Evolutionary conservation across 1,140 invertebrate species (phyloP), one percentile per base, ranked within the genome.

Genomic region (Ganaspis sp.): DNA sequence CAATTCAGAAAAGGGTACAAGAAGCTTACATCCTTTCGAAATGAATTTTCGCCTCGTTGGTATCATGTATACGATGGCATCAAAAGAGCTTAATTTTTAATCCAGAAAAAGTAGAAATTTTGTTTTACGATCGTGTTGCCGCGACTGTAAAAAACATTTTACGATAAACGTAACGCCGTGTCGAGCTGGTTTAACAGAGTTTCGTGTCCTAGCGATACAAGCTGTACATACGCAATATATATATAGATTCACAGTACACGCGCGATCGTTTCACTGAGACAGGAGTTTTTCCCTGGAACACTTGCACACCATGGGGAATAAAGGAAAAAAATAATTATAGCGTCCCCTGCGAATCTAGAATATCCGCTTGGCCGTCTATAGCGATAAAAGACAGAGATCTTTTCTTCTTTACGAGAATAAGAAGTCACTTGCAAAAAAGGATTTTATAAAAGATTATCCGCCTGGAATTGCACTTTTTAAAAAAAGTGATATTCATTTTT

Each of bases 81-180:
- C 74, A 72, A 77, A 80, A 80, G 75, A 64, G 74, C 76, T 70
- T 73, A 72, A 58, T 75, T 70, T 75, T 75, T 64, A 42, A 69
- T 45, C 38, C 70, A 9, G 69, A 42, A 70, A 17, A 42, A 71
- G 42, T 42, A n/a, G 38, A 42, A 38, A 17, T 42, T 29, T 34
- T 29, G 70, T 19, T 38, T 70, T 75, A 42, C 45, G n/a, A 38
- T 34, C 26, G 58, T 70, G 72, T 8, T 69, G 70, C 72, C 74
- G 58, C 38, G 75, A 75, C 75, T 80, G 80, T 79, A 79, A 81
- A 81, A 70, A 38, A 49, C 54, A 40, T 78, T 81, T 81, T 79
- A 81, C 80, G 80, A 79, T 79, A 78, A 76, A 75, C 75, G 80
- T 79, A 79, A 81, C 72, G 72, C 72, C 19, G 34, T 29, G 12